Percentiles rank a stretch among this genome's conserved stretches.
phyloP scores from a whole-genome alignment of 2,888 invertebrate species.

The Drosophila mimica region DNA sequence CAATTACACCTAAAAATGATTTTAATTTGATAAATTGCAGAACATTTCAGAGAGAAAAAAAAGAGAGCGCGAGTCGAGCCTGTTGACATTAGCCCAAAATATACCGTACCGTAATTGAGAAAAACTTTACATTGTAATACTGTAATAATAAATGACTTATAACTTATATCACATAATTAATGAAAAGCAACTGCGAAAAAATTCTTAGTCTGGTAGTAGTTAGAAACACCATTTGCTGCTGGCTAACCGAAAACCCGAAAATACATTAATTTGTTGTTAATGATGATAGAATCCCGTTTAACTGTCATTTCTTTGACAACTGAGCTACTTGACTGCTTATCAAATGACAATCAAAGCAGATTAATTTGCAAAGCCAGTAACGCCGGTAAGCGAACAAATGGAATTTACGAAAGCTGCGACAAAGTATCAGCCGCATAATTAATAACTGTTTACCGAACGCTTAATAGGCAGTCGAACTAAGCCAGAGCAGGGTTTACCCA shows the following conservation, averaged over 20 bases:
- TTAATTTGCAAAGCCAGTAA: constrained; percentile 63
- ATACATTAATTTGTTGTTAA: constrained; percentile 37
- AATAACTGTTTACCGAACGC: constrained; percentile 75
- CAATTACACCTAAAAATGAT: neutral
- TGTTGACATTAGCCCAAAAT: neutral
- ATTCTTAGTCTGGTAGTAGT: neutral
- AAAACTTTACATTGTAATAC: neutral
- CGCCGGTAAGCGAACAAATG: constrained; percentile 48
- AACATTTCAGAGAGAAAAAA: neutral
- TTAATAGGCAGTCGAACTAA: constrained; percentile 61
- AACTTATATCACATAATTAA: constrained; percentile 4
- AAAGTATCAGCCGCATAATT: constrained; percentile 60
- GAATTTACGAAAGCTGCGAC: constrained; percentile 59
- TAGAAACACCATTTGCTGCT: neutral
- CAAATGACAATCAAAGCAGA: constrained; percentile 74
- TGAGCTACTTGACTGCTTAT: constrained; percentile 40
- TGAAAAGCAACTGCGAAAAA: neutral
- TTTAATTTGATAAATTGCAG: neutral
- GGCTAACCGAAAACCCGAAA: constrained; percentile 30
- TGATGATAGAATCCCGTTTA: constrained; percentile 42
- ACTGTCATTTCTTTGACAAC: constrained; percentile 61
- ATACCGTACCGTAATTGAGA: neutral
- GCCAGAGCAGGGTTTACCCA: constrained; percentile 24
- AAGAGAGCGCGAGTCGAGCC: too few species aligned
- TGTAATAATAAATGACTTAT: neutral